Percentiles rank a stretch among this genome's conserved stretches.
Conservation (phyloP, 2,797 vertebrate genomes). For the Leontocebus nigricollis region DNA sequence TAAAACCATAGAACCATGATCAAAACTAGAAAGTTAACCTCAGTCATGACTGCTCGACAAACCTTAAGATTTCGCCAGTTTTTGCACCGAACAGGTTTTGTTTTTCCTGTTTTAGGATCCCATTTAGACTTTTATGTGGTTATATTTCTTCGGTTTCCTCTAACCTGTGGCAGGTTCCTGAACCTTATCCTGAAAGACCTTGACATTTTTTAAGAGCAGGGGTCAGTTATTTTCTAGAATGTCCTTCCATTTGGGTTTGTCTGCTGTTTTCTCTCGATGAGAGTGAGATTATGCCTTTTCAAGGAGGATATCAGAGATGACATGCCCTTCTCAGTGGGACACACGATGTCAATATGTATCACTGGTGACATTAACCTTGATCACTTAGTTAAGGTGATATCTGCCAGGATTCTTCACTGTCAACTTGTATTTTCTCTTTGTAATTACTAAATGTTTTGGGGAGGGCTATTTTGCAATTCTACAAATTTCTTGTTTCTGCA, state of each 20-base stretch:
- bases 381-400: neutral
- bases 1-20: neutral
- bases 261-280: neutral
- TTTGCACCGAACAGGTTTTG: neutral
- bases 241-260: neutral
- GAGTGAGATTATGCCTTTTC: neutral
- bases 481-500: neutral
- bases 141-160: neutral
- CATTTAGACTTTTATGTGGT: neutral
- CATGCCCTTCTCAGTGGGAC: neutral
- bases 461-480: neutral
- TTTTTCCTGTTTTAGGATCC: neutral
- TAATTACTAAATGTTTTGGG: neutral
- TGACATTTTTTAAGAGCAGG: neutral
- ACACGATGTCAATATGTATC: rapidly evolving
- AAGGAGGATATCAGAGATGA: too few species aligned
- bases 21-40: neutral
- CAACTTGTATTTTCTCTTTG: neutral
- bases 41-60: neutral
- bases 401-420: neutral
- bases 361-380: neutral
- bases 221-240: neutral
- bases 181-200: neutral
- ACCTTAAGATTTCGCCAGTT: neutral
- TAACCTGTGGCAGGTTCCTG: neutral